Conservation (phyloP, 1,140 invertebrate species). For the Neodiprion lecontei region DNA sequence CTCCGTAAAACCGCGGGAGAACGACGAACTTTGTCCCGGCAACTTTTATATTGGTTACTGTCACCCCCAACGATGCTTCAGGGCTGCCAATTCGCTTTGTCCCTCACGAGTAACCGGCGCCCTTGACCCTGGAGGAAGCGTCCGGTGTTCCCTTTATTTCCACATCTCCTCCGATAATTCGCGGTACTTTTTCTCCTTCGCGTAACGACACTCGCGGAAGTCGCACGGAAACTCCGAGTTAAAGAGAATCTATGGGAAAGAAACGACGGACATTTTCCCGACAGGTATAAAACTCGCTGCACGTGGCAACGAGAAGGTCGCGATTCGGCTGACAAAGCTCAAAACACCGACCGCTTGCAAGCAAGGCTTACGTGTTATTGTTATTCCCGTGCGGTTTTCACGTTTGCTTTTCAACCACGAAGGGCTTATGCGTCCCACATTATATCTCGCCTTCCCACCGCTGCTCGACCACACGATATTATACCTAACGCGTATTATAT, state of each 20-base stretch:
- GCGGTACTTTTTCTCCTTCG: background rate
- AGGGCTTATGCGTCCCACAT: background rate
- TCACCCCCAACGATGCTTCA: background rate
- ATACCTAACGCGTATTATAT: background rate
- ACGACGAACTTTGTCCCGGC: background rate
- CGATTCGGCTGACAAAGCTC: background rate
- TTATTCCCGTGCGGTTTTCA: slow-evolving; percentile 1
- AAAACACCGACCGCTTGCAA: background rate
- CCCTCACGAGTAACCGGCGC: background rate
- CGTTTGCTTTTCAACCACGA: background rate
- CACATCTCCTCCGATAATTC: background rate
- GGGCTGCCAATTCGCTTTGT: background rate
- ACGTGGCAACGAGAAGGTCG: too few species aligned
- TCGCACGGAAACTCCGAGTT: background rate
- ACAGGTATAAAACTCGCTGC: too few species aligned
- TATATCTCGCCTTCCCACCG: background rate
- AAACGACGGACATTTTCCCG: background rate
- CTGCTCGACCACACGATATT: slow-evolving; percentile 1
- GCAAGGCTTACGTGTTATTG: background rate
- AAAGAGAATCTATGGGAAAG: background rate
- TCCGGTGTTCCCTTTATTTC: background rate
- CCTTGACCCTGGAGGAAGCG: background rate
- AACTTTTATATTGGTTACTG: background rate
- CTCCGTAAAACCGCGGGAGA: background rate
- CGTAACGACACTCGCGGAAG: background rate